Percentiles rank a stretch among this genome's conserved stretches.
These are phyloP conservation scores for Ormyrus pomaceus DNA, from an alignment of 2,888 invertebrate genomes.

Conservation along the genomic window DNA sequence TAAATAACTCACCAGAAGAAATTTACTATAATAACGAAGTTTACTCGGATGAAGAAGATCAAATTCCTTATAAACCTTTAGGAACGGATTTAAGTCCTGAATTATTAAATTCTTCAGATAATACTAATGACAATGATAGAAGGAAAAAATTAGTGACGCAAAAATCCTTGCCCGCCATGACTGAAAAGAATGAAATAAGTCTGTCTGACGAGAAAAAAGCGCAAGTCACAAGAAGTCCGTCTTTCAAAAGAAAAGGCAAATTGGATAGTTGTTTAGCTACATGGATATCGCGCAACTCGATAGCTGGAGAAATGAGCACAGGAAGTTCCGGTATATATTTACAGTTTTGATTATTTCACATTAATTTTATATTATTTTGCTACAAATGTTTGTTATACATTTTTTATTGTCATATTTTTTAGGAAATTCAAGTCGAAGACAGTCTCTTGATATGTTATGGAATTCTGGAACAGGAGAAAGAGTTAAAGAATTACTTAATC, in stretches of 20 bases:
- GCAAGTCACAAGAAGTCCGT: slow-evolving; percentile 74
- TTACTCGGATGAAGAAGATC: slow-evolving; percentile 74
- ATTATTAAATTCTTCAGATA: slow-evolving; percentile 62
- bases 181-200: slow-evolving; percentile 67
- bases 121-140: slow-evolving; percentile 60
- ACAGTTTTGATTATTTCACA: not conserved
- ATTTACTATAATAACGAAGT: slow-evolving; percentile 79
- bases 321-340: slow-evolving; percentile 72
- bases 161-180: slow-evolving; percentile 76
- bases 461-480: slow-evolving; percentile 85
- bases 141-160: slow-evolving; percentile 74
- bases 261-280: slow-evolving; percentile 77
- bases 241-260: slow-evolving; percentile 71
- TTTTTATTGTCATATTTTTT: slow-evolving; percentile 39
- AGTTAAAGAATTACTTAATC: slow-evolving; percentile 88
- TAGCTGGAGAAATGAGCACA: slow-evolving; percentile 73
- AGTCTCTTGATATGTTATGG: slow-evolving; percentile 86
- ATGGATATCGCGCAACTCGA: slow-evolving; percentile 79
- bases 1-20: slow-evolving; percentile 83
- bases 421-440: slow-evolving; percentile 78
- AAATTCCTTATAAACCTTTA: slow-evolving; percentile 76
- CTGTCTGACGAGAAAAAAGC: slow-evolving; percentile 67
- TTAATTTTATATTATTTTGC: not conserved
- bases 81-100: slow-evolving; percentile 71
- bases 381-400: not conserved